Evolutionary conservation across 2,888 invertebrate genomes (phyloP).

Genomic region (Odontomyia ornata): DNA sequence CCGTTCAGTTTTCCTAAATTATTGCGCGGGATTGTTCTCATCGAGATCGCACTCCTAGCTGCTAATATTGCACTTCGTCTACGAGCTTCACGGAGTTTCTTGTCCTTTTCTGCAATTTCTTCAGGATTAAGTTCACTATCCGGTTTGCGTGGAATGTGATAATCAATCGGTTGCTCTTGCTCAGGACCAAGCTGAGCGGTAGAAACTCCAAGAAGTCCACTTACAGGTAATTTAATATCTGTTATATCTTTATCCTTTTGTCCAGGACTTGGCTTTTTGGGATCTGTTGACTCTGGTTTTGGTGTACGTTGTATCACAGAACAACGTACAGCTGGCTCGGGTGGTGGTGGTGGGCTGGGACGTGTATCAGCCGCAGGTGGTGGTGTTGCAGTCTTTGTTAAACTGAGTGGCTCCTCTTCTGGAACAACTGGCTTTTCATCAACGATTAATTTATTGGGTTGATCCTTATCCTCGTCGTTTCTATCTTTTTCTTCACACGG

Average conservation of each 20-base stretch:
- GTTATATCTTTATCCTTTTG: constrained; percentile 62
- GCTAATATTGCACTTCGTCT: constrained; percentile 74
- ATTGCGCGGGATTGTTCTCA: constrained; percentile 66
- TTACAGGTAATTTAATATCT: constrained; percentile 66
- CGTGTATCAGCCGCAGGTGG: constrained; percentile 65
- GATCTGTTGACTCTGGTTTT: constrained; percentile 54
- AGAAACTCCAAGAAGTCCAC: constrained; percentile 1
- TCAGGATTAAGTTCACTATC: constrained; percentile 65
- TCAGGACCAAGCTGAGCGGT: constrained; percentile 69
- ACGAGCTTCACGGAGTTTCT: constrained; percentile 74
- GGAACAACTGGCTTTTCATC: constrained; percentile 75
- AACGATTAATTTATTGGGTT: constrained; percentile 68
- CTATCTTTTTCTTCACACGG: background rate
- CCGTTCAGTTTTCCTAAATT: constrained; percentile 70
- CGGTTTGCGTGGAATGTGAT: constrained; percentile 81
- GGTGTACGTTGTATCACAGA: constrained; percentile 88
- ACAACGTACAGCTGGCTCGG: constrained; percentile 76
- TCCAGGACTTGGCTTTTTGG: constrained; percentile 41
- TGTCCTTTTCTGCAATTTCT: constrained; percentile 65
- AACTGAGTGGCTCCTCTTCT: constrained; percentile 69
- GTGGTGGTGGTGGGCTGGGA: constrained; percentile 69
- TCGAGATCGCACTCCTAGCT: constrained; percentile 65
- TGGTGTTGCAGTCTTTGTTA: constrained; percentile 67
- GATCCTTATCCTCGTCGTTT: constrained; percentile 56
- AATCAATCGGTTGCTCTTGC: constrained; percentile 89